These are phyloP conservation scores for Hippocampus guttulatus DNA, from an alignment of 2,113 vertebrate species.

Conservation along the genomic window DNA sequence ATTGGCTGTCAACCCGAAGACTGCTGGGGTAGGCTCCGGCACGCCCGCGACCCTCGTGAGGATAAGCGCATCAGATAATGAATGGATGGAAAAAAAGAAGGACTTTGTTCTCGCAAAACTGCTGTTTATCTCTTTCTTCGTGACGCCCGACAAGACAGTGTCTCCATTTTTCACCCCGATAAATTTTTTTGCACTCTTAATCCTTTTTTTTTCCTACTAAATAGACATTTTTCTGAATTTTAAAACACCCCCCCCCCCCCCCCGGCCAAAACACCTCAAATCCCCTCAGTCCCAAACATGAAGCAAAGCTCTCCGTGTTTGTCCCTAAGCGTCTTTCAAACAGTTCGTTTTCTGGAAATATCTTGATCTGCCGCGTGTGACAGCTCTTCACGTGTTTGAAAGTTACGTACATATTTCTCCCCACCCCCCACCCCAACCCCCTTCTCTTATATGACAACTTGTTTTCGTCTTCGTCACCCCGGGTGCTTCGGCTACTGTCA, in stretches of 20 bases:
- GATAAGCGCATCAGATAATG: too few relatives aligned
- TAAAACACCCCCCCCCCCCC: constrained; percentile 48
- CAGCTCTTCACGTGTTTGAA: constrained; percentile 67
- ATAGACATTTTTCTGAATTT: constrained; percentile 35
- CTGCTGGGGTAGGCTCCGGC: too few relatives aligned
- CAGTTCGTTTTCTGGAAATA: constrained; percentile 49
- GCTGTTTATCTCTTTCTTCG: too few relatives aligned
- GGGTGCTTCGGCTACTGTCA: constrained; percentile 66
- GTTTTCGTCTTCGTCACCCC: constrained; percentile 69
- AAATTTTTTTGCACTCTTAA: too few relatives aligned
- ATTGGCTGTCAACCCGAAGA: too few relatives aligned
- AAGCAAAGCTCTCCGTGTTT: constrained; percentile 49
- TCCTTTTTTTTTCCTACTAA: neutral
- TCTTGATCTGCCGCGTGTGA: constrained; percentile 67
- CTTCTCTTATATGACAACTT: constrained; percentile 67
- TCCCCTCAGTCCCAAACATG: constrained; percentile 59
- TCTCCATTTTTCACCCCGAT: too few relatives aligned
- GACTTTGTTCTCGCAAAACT: too few relatives aligned
- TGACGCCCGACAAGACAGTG: too few relatives aligned
- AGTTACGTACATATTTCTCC: constrained; percentile 57
- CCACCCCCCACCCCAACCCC: constrained; percentile 6
- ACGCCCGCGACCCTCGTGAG: too few relatives aligned
- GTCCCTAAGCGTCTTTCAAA: constrained; percentile 62
- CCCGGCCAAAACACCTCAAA: constrained; percentile 45
- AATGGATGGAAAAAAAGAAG: too few relatives aligned